Evolutionary conservation across 2,797 vertebrate species (phyloP).

Genomic region (Micrastur ruficollis): DNA sequence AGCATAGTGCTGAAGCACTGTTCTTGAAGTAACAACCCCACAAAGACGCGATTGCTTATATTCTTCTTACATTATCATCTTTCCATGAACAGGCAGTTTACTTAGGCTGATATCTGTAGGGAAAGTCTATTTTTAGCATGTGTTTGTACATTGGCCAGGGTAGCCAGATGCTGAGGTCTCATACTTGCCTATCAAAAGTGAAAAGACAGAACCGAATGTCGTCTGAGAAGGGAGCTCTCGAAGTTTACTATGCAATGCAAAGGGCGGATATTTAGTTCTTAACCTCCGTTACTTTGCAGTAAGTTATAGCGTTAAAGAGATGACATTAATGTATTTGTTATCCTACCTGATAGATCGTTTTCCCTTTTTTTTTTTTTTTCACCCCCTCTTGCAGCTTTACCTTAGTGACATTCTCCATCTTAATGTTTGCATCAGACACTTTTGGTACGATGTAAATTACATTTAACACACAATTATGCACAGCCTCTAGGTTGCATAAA

Average conservation of each 20-base stretch:
- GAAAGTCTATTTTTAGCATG: slow-evolving; percentile 1
- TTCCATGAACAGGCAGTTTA: neutral
- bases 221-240: neutral
- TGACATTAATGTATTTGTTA: neutral
- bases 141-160: neutral
- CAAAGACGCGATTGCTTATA: neutral
- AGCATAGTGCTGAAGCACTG: neutral
- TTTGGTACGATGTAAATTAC: slow-evolving; percentile 12
- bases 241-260: neutral
- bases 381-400: neutral
- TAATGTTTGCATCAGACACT: neutral
- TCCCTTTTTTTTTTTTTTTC: neutral
- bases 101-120: neutral
- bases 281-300: neutral
- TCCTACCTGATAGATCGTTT: neutral
- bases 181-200: neutral
- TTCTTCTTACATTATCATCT: neutral
- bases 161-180: neutral
- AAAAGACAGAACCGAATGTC: neutral
- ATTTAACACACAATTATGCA: slow-evolving; percentile 3
- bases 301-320: neutral
- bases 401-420: neutral
- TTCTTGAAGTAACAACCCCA: neutral
- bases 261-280: neutral
- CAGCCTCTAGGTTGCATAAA: neutral